phyloP scores from a whole-genome alignment of 2,888 invertebrate genomes.

The Polydrusus pterygomalis region DNA sequence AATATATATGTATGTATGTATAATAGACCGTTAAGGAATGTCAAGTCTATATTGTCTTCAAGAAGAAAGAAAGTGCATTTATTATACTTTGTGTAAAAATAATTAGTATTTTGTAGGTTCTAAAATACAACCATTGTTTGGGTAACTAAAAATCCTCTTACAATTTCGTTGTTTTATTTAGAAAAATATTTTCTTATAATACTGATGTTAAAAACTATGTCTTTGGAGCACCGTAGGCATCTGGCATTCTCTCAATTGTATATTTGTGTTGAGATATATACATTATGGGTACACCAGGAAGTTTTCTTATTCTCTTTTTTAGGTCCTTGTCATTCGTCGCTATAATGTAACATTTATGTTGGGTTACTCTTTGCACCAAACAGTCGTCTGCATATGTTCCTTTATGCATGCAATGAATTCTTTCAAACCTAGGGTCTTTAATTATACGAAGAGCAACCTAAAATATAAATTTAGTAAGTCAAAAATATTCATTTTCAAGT shows the following conservation, averaged over 20 bases:
- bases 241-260: conserved; percentile 98
- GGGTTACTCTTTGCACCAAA: conserved; percentile 94
- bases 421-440: conserved; percentile 95
- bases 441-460: conserved; percentile 92
- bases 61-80: conserved; percentile 1
- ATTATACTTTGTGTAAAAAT: background rate
- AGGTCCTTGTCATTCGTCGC: conserved; percentile 99
- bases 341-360: conserved; percentile 99
- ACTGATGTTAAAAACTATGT: conserved; percentile 26
- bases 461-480: background rate
- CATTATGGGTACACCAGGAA: conserved; percentile 99
- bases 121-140: no score
- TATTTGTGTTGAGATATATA: conserved; percentile 94
- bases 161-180: conserved; percentile 12
- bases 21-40: background rate
- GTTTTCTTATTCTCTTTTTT: conserved; percentile 95
- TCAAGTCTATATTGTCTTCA: background rate
- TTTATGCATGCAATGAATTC: conserved; percentile 94
- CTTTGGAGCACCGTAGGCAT: conserved; percentile 96
- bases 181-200: conserved; percentile 7
- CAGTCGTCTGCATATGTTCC: conserved; percentile 99
- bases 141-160: background rate
- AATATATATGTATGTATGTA: no score
- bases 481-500: background rate
- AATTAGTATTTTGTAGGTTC: conserved; percentile 4